Evolutionary conservation across 2,888 invertebrate species (phyloP).

Genomic region (Metalampra italica): DNA sequence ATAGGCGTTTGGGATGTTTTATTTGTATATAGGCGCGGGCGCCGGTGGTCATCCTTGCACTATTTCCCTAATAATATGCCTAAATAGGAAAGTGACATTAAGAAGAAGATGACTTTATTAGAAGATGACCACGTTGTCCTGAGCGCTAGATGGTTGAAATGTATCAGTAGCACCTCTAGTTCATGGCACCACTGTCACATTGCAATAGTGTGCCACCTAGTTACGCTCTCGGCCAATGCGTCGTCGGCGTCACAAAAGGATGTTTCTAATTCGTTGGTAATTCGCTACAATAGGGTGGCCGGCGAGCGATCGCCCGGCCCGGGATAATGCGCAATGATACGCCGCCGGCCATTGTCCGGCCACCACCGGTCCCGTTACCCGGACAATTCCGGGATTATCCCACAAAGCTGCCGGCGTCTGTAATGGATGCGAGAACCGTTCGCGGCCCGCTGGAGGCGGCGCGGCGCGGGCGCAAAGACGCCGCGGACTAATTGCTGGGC

Average conservation of each 20-base stretch:
- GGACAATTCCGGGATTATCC: constrained; percentile 70
- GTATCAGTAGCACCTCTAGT: too few species aligned
- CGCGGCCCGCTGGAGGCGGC: constrained; percentile 70
- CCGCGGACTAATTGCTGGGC: constrained; percentile 59
- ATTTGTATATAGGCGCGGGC: too few species aligned
- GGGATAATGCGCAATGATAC: constrained; percentile 73
- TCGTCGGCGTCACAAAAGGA: constrained; percentile 52
- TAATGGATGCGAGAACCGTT: constrained; percentile 61
- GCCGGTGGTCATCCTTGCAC: too few species aligned
- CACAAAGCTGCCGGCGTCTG: constrained; percentile 56
- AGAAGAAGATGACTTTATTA: too few species aligned
- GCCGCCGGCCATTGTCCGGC: constrained; percentile 50
- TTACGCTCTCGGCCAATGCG: constrained; percentile 58
- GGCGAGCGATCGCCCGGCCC: constrained; percentile 49
- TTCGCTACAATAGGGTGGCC: constrained; percentile 59
- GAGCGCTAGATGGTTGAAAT: too few species aligned
- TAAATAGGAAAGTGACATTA: too few species aligned
- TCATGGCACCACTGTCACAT: constrained; percentile 12
- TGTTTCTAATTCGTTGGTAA: constrained; percentile 71
- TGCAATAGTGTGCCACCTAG: constrained; percentile 65
- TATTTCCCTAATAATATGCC: too few species aligned
- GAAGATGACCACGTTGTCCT: too few species aligned
- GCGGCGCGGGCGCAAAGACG: constrained; percentile 47
- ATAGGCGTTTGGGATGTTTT: not conserved
- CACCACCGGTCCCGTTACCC: constrained; percentile 58